phyloP scores from a whole-genome alignment of 2,888 invertebrate species.

The Chloroclystis v-ata region DNA sequence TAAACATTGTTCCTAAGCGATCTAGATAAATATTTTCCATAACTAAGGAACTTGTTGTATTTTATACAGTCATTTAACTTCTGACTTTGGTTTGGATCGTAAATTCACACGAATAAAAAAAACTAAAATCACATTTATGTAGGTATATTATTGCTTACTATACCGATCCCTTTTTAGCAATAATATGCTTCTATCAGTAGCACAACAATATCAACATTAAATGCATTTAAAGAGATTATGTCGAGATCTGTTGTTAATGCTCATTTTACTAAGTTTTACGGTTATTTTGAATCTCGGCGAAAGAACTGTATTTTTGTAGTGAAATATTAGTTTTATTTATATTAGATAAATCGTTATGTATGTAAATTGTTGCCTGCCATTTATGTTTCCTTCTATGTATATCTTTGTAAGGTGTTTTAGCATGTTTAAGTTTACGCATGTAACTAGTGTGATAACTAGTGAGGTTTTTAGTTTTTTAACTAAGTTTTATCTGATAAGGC shows the following conservation, averaged over 20 bases:
- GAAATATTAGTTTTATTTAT: conserved; percentile 5
- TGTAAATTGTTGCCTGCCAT: conserved; percentile 4
- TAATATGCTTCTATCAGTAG: no score
- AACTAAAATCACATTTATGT: no score
- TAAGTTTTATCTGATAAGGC: conserved; percentile 1
- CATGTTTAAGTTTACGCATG: conserved; percentile 10
- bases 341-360: conserved; percentile 5
- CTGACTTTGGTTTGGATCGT: no score
- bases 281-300: conserved; percentile 12
- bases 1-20: conserved; percentile 12
- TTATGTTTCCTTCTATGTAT: conserved; percentile 6
- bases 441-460: conserved; percentile 7
- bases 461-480: conserved; percentile 10
- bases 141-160: no score
- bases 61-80: no score
- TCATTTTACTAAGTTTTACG: conserved; percentile 5
- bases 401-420: conserved; percentile 5
- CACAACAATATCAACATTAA: no score
- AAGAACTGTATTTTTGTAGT: not conserved
- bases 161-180: no score
- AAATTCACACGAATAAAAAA: no score
- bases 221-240: conserved; percentile 10
- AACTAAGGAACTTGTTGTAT: no score
- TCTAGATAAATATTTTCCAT: conserved; percentile 6
- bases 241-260: conserved; percentile 14